Percentiles rank a stretch among this genome's conserved stretches.
These are phyloP conservation scores for Hemiscyllium ocellatum DNA, from an alignment of 2,113 vertebrate genomes.

Conservation along the genomic window DNA sequence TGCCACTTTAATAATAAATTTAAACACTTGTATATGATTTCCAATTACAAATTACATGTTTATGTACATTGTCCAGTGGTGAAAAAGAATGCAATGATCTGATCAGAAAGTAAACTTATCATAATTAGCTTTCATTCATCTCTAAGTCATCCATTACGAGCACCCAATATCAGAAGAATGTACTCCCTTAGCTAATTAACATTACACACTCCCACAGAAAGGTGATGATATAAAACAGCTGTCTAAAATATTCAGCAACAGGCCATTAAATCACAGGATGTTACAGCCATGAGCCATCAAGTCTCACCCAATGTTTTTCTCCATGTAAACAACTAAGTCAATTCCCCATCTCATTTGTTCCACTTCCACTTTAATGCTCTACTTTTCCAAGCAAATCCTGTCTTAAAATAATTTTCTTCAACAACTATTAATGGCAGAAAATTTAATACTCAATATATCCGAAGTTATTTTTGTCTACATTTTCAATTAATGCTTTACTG, in stretches of 20 bases:
- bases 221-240: conserved; percentile 39
- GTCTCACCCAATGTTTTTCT: not conserved
- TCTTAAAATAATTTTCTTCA: no score
- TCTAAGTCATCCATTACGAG: not conserved
- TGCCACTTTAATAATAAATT: not conserved
- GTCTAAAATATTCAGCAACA: not conserved
- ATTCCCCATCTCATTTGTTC: not conserved
- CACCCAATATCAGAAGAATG: conserved; percentile 1
- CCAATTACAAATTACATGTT: not conserved
- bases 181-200: conserved; percentile 36
- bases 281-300: not conserved
- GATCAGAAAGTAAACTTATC: not conserved
- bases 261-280: not conserved
- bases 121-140: not conserved
- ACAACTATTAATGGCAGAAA: not conserved
- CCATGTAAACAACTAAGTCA: not conserved
- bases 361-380: not conserved
- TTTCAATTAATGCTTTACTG: not conserved
- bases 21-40: not conserved
- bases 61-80: not conserved
- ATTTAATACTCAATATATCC: not conserved
- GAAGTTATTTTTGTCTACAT: not conserved
- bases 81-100: not conserved
- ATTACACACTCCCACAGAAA: conserved; percentile 39
- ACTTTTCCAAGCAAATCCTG: not conserved